These are phyloP conservation scores for Lepeophtheirus salmonis DNA, from an alignment of 1,140 invertebrate species.

Conservation along the genomic window DNA sequence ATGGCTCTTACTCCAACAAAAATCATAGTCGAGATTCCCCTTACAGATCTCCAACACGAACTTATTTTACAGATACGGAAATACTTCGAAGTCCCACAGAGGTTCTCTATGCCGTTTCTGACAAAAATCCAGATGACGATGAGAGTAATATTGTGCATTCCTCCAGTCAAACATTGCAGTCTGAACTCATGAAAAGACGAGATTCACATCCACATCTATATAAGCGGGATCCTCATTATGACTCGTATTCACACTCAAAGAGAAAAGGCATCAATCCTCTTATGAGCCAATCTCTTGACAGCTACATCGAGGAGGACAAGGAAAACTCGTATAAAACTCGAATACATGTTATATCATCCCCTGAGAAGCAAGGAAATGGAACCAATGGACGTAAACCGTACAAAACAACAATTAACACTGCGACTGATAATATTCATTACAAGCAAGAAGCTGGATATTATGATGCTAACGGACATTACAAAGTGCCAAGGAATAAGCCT, in stretches of 20 bases:
- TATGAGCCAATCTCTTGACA: background rate
- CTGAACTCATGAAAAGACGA: background rate
- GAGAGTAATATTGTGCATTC: conserved; percentile 2
- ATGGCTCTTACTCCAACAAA: background rate
- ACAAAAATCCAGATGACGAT: conserved; percentile 3
- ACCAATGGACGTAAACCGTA: conserved; percentile 7
- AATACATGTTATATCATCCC: conserved; percentile 5
- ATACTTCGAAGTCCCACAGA: conserved; percentile 2
- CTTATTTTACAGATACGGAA: conserved; percentile 11
- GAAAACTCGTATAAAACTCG: conserved; percentile 7
- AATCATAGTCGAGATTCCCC: too few relatives aligned
- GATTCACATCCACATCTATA: background rate
- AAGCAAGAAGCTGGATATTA: background rate
- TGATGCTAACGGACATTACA: conserved; percentile 11
- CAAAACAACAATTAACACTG: conserved; percentile 18
- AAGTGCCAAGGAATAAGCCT: conserved; percentile 16
- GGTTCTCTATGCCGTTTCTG: conserved; percentile 1
- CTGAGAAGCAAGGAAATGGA: background rate
- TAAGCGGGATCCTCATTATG: too few relatives aligned
- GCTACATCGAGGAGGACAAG: conserved; percentile 1
- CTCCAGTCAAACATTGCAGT: conserved; percentile 13
- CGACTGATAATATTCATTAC: conserved; percentile 17
- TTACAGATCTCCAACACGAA: background rate
- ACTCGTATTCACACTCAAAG: background rate
- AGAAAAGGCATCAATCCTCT: background rate